Percentiles rank a stretch among this genome's conserved stretches.
phyloP scores from a whole-genome alignment of 2,113 vertebrate genomes.

The Gila orcuttii region DNA sequence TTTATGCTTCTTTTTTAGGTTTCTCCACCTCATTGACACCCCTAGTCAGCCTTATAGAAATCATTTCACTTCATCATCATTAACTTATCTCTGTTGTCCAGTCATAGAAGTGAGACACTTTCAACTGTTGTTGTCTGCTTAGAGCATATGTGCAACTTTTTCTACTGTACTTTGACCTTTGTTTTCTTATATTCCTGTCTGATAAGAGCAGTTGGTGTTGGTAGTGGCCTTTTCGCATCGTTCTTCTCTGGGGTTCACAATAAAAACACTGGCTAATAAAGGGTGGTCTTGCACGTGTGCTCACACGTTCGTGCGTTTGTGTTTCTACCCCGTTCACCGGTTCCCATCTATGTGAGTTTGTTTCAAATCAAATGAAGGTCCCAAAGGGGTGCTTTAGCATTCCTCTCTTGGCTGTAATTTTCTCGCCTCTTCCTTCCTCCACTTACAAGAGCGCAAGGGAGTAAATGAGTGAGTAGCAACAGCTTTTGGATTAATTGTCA shows the following conservation, averaged over 20 bases:
- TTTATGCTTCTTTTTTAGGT: too few species aligned
- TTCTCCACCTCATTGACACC: not conserved
- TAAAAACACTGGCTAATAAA: not conserved
- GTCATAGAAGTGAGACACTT: not conserved
- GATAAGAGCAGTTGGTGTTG: not conserved
- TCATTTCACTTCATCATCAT: not conserved
- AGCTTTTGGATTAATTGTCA: constrained; percentile 79
- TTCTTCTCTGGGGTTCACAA: not conserved
- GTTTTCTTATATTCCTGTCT: not conserved
- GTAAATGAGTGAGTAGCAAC: constrained; percentile 72
- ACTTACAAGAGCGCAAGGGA: constrained; percentile 58
- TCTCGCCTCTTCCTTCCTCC: constrained; percentile 45
- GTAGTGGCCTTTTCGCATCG: not conserved
- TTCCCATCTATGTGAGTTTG: not conserved
- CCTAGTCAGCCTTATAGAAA: not conserved
- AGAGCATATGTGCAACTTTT: not conserved
- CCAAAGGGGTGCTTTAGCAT: constrained; percentile 22
- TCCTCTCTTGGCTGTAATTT: constrained; percentile 13
- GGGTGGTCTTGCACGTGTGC: not conserved
- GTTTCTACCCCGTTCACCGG: not conserved
- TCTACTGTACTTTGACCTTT: not conserved
- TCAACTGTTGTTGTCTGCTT: not conserved
- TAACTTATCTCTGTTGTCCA: not conserved
- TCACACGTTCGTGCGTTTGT: not conserved
- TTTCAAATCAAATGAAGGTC: constrained; percentile 21